A percentile compares a stretch with the other conserved stretches of the same genome.
Evolutionary conservation across 2,113 vertebrate species (phyloP).

Genomic region (Chiloscyllium plagiosum): DNA sequence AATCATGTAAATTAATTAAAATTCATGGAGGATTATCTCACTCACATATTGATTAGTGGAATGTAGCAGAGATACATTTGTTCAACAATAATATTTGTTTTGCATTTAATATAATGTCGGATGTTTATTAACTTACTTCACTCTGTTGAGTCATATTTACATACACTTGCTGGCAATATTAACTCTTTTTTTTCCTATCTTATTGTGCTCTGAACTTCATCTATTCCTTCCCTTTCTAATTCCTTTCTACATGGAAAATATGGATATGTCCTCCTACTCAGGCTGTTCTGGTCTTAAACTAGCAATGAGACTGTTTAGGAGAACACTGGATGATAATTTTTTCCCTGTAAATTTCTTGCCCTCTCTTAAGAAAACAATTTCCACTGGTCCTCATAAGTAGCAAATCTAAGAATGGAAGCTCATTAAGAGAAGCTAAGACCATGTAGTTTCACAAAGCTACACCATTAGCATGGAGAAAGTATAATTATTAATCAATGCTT

Average conservation of each 20-base stretch:
- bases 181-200: background rate
- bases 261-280: too few relatives aligned
- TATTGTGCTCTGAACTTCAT: background rate
- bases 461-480: too few relatives aligned
- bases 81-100: background rate
- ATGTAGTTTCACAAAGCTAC: too few relatives aligned
- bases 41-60: background rate
- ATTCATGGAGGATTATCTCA: background rate
- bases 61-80: background rate
- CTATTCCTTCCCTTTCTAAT: background rate
- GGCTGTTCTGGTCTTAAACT: background rate
- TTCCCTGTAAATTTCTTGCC: background rate
- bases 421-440: background rate
- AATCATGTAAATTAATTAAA: background rate
- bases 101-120: background rate
- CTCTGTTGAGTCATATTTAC: background rate
- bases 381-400: background rate
- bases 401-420: background rate
- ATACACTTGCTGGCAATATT: background rate
- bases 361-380: background rate
- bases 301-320: background rate
- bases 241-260: background rate
- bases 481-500: too few relatives aligned
- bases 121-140: background rate
- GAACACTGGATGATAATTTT: background rate